Evolutionary conservation across 2,797 vertebrate species (phyloP).

Genomic region (Carapus acus): DNA sequence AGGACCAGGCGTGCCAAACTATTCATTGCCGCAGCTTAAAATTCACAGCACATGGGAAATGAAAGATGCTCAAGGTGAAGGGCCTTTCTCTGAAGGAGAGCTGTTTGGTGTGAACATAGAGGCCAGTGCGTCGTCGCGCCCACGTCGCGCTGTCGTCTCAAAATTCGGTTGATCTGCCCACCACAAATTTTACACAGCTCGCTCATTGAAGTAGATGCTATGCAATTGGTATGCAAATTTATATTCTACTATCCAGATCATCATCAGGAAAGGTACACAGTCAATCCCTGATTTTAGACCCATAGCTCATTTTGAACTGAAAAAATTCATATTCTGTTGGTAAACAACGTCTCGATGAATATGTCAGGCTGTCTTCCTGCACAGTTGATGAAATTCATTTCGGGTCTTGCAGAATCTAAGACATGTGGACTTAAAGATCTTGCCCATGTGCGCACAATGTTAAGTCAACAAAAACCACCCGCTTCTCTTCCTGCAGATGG

Average conservation of each 20-base stretch:
- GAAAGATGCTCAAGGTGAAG: constrained; percentile 3
- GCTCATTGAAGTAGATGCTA: constrained; percentile 14
- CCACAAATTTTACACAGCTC: neutral
- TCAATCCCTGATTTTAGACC: too few relatives aligned
- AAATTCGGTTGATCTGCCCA: constrained; percentile 13
- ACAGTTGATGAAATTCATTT: constrained; percentile 42
- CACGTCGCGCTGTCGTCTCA: constrained; percentile 7
- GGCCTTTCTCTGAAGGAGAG: neutral
- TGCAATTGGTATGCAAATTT: too few relatives aligned
- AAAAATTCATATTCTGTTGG: too few relatives aligned
- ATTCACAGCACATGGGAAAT: neutral
- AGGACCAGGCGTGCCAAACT: constrained; percentile 3
- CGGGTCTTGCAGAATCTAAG: constrained; percentile 13
- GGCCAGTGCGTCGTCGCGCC: constrained; percentile 7
- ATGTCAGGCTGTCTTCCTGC: too few relatives aligned
- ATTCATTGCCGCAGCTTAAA: constrained; percentile 6
- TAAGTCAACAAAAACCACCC: constrained; percentile 1
- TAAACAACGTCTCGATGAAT: too few relatives aligned
- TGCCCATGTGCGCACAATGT: too few relatives aligned
- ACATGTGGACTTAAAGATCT: constrained; percentile 2
- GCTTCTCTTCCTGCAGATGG: constrained; percentile 18
- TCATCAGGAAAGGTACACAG: too few relatives aligned
- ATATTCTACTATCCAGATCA: too few relatives aligned
- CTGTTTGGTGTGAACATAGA: constrained; percentile 16
- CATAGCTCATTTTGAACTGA: too few relatives aligned